phyloP scores from a whole-genome alignment of 2,888 invertebrate species.

The Lasioglossum vierecki region DNA sequence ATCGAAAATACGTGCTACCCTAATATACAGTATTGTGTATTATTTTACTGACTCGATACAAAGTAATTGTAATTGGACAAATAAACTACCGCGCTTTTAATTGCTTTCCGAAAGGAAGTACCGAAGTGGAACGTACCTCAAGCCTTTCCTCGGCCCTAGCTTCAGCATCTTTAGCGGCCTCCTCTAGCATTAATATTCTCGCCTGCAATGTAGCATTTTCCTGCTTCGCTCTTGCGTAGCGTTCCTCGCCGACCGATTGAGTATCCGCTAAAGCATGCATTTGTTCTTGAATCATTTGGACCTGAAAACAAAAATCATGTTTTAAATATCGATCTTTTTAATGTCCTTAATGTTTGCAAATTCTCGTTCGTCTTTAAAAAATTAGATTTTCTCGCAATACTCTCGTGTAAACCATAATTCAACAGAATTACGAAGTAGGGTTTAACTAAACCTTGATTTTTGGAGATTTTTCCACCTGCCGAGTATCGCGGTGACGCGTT shows the following conservation, averaged over 20 bases:
- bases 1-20: too few species aligned
- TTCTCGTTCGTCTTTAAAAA: not conserved
- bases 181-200: conserved; percentile 96
- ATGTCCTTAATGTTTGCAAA: not conserved
- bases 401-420: not conserved
- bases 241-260: conserved; percentile 93
- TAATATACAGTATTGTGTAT: not conserved
- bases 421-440: not conserved
- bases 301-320: conserved; percentile 85
- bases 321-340: not conserved
- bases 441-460: not conserved
- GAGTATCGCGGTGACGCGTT: not conserved
- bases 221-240: conserved; percentile 95
- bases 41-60: not conserved
- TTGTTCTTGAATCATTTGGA: conserved; percentile 96
- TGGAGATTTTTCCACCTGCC: not conserved
- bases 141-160: conserved; percentile 85
- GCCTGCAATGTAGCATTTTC: conserved; percentile 97
- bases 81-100: not conserved
- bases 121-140: conserved; percentile 79
- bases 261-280: conserved; percentile 95
- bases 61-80: not conserved
- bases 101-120: not conserved
- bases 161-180: conserved; percentile 85
- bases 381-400: not conserved